Base-by-base conservation (phyloP, 1,140 invertebrate species). In the Calephelis virginiensis region DNA sequence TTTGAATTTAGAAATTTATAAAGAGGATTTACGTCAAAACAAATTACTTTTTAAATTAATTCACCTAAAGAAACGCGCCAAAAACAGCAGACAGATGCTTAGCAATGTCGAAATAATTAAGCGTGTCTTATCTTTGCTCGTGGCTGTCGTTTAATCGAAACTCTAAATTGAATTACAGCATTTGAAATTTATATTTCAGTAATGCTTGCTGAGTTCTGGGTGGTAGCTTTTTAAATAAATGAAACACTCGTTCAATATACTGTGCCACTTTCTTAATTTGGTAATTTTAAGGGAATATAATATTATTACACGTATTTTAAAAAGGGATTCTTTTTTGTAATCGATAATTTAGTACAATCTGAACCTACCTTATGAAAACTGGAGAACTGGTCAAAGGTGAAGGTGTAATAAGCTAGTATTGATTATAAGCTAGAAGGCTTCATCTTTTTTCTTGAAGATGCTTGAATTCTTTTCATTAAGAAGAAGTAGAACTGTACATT, bases 111-210 rank as follows among this genome's bases (percentile, higher is more conserved):
- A 17, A 53, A 53, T 53, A 53, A 53, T 53, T 53, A 53, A 53
- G 49, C 49, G 49, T 53, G 49, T 53, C 49, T 53, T 53, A 53
- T 53, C 49, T 53, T 53, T 53, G 17, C 49, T 53, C 49, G 14
- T 53, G 49, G 49, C 49, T 53, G 49, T 53, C 49, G n/a, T 53
- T 53, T 53, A 53, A 53, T 53, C 49, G 49, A 53, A 53, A 53
- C 13, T 17, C 49, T 50, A 14, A 17, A 50, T 50, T 50, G 49
- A 17, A 50, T 50, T 50, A 50, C 49, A 50, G 3, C 49, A 4
- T 14, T 50, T n/a, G 17, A 50, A 50, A 50, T 50, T 14, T 50
- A 50, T 50, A 50, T 50, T 50, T 50, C 13, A 14, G 49, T 50
- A 50, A 50, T 14, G 49, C 49, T 50, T 50, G 9, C 13, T 14